Percentiles rank a stretch among this genome's conserved stretches.
Conservation (phyloP, 2,797 vertebrate genomes). For the Odontamblyopus lacepedii region DNA sequence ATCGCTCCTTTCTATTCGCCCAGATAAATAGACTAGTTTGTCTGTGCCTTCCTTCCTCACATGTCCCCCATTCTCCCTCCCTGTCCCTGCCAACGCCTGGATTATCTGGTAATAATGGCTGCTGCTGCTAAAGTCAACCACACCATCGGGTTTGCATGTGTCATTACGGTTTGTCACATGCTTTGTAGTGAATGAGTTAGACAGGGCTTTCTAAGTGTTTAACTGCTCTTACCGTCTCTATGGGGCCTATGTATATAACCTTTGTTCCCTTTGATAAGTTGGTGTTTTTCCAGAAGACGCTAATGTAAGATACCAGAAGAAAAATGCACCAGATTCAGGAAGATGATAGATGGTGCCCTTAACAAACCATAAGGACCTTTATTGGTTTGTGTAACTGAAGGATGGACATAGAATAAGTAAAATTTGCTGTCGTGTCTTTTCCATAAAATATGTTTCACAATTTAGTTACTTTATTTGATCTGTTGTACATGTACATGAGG, state of each 20-base stretch:
- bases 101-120: slow-evolving; percentile 73
- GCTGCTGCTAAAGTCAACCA: slow-evolving; percentile 59
- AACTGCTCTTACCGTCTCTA: slow-evolving; percentile 50
- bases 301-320: slow-evolving; percentile 83
- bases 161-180: slow-evolving; percentile 36
- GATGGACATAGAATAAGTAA: background rate
- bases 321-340: background rate
- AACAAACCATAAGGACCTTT: slow-evolving; percentile 58
- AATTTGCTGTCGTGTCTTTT: background rate
- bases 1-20: slow-evolving; percentile 84
- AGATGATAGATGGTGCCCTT: slow-evolving; percentile 48
- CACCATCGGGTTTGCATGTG: slow-evolving; percentile 30
- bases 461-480: background rate
- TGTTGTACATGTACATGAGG: background rate
- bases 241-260: slow-evolving; percentile 92
- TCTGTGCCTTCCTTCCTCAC: slow-evolving; percentile 52
- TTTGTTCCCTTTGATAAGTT: slow-evolving; percentile 85
- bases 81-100: slow-evolving; percentile 58
- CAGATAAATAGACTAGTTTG: slow-evolving; percentile 90
- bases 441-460: background rate
- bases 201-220: slow-evolving; percentile 64
- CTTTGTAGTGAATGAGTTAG: slow-evolving; percentile 53
- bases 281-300: slow-evolving; percentile 93
- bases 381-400: background rate
- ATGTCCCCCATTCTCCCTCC: slow-evolving; percentile 33